These are phyloP conservation scores for Salvelinus fontinalis DNA, from an alignment of 2,113 vertebrate species.

Conservation along the genomic window DNA sequence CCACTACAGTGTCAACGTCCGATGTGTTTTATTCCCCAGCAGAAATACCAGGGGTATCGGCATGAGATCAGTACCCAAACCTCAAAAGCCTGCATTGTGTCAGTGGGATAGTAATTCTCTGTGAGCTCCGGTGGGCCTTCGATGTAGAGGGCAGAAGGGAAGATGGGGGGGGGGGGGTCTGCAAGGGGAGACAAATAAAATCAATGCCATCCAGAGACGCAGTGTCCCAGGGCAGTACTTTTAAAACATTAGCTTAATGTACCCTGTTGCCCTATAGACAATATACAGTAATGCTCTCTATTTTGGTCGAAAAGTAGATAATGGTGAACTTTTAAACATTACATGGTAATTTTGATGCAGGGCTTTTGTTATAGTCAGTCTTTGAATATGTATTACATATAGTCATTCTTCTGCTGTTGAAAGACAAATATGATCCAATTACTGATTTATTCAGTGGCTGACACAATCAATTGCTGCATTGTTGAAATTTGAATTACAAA, in stretches of 20 bases:
- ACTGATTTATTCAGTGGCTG: too few species aligned
- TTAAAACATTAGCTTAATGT: background rate
- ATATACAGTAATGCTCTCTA: background rate
- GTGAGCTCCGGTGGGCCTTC: slow-evolving; percentile 18
- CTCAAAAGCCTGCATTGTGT: slow-evolving; percentile 37
- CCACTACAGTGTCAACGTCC: slow-evolving; percentile 10
- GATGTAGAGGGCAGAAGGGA: slow-evolving; percentile 18
- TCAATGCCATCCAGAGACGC: slow-evolving; percentile 25
- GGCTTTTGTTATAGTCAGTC: too few species aligned
- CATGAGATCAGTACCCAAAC: slow-evolving; percentile 43
- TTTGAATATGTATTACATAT: too few species aligned
- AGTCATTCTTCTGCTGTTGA: too few species aligned
- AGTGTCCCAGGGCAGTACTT: slow-evolving; percentile 12
- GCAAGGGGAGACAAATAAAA: slow-evolving; percentile 9
- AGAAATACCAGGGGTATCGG: slow-evolving; percentile 29
- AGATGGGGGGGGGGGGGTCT: slow-evolving; percentile 1
- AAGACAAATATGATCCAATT: too few species aligned
- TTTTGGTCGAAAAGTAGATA: background rate
- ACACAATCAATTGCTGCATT: too few species aligned
- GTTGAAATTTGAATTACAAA: too few species aligned
- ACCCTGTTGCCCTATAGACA: background rate
- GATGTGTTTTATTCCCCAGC: slow-evolving; percentile 33
- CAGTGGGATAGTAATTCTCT: slow-evolving; percentile 43
- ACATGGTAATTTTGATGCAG: background rate
- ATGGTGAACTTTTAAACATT: background rate